Evolutionary conservation across 1,140 invertebrate species (phyloP).

Genomic region (Plectrocnemia conspersa): DNA sequence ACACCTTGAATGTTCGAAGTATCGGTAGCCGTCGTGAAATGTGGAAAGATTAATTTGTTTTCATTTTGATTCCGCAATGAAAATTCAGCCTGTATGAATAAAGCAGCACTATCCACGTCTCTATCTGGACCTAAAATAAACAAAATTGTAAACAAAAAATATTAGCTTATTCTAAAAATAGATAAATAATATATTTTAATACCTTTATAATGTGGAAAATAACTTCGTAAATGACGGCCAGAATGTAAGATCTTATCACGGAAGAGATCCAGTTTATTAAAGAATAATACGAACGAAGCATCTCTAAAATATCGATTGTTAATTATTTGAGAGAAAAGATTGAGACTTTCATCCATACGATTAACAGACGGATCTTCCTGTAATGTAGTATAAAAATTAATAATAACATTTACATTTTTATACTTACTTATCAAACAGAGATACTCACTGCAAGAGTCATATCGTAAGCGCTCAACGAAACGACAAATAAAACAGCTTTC

Average conservation of each 20-base stretch:
- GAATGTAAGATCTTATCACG: constrained; percentile 63
- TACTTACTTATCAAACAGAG: not conserved
- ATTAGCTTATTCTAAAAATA: constrained; percentile 2
- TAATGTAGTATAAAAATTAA: constrained; percentile 25
- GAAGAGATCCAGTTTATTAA: constrained; percentile 69
- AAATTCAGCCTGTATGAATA: constrained; percentile 63
- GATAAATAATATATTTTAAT: constrained; percentile 4
- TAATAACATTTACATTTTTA: constrained; percentile 5
- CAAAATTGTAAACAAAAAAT: not conserved
- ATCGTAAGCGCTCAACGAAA: constrained; percentile 63
- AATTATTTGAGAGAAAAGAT: constrained; percentile 60
- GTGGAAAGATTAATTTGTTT: constrained; percentile 58
- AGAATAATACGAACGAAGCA: constrained; percentile 62
- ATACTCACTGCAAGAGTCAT: constrained; percentile 54
- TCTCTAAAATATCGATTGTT: constrained; percentile 63
- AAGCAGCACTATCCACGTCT: constrained; percentile 59
- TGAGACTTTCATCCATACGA: constrained; percentile 61
- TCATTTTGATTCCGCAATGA: constrained; percentile 54
- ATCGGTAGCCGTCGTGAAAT: constrained; percentile 63
- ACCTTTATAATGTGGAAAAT: constrained; percentile 59
- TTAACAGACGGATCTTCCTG: constrained; percentile 63
- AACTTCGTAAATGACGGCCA: constrained; percentile 55
- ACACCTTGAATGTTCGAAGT: constrained; percentile 59
- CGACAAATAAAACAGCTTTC: constrained; percentile 60
- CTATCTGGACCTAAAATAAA: constrained; percentile 55